Conservation (phyloP, 2,113 vertebrate species). For the Dissostichus mawsoni region DNA sequence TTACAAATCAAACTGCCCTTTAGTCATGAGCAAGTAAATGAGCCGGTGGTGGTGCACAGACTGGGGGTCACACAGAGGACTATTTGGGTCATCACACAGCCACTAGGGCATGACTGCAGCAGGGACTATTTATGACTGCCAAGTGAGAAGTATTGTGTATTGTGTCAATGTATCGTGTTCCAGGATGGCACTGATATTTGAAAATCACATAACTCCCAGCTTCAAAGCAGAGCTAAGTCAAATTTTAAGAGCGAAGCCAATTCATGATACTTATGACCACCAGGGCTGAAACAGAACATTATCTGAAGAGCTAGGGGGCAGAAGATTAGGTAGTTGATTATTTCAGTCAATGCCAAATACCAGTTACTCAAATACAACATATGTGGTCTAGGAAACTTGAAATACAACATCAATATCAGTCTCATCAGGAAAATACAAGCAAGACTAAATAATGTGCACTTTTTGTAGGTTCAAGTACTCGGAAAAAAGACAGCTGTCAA, state of each 20-base stretch:
- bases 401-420: background rate
- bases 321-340: background rate
- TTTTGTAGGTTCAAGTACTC: background rate
- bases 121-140: constrained; percentile 17
- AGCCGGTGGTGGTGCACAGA: background rate
- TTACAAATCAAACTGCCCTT: constrained; percentile 51
- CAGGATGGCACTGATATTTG: background rate
- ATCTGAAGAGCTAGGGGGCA: background rate
- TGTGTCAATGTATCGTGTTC: constrained; percentile 1
- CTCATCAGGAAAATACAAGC: background rate
- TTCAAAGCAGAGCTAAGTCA: background rate
- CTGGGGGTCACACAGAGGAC: constrained; percentile 32
- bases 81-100: constrained; percentile 37
- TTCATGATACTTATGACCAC: background rate
- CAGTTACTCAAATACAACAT: background rate
- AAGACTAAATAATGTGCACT: background rate
- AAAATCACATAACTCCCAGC: background rate
- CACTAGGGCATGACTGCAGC: background rate
- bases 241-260: background rate
- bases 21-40: constrained; percentile 44
- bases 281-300: background rate
- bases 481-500: constrained; percentile 1
- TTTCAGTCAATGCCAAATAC: background rate
- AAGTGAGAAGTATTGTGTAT: background rate
- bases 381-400: constrained; percentile 5